A percentile compares a stretch with the other conserved stretches of the same genome.
Conservation (phyloP, 2,888 invertebrate genomes). For the Mimas tiliae region DNA sequence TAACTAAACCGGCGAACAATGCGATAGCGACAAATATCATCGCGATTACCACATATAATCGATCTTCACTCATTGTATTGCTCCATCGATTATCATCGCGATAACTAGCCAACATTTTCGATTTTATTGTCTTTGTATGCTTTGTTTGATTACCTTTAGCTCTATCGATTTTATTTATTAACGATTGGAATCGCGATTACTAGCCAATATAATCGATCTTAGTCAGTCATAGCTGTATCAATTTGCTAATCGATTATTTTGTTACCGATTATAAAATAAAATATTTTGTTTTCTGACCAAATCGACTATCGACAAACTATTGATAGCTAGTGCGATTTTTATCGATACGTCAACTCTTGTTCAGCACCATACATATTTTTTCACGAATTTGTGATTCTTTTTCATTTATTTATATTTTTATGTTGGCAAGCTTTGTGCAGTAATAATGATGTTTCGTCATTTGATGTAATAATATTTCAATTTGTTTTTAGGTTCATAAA, state of each 20-base stretch:
- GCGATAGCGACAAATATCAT: conserved; percentile 24
- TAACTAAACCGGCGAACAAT: conserved; percentile 40
- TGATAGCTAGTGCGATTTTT: background rate
- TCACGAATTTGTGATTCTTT: background rate
- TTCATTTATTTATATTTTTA: background rate
- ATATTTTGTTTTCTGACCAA: too few species aligned
- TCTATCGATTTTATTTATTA: too few species aligned
- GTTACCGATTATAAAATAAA: too few species aligned
- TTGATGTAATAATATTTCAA: conserved; percentile 4
- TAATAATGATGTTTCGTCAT: background rate
- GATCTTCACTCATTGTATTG: background rate
- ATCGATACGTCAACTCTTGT: background rate
- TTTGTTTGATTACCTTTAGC: too few species aligned
- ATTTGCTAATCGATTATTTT: too few species aligned
- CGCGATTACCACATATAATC: background rate
- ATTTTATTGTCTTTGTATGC: too few species aligned
- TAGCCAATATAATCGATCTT: too few species aligned
- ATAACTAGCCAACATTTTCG: background rate
- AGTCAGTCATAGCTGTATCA: too few species aligned
- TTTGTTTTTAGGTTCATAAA: background rate
- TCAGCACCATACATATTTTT: background rate
- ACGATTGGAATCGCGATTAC: background rate
- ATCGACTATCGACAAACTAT: too few species aligned
- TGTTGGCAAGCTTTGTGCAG: background rate
- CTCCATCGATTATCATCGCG: background rate